phyloP scores from a whole-genome alignment of 1,140 invertebrate genomes.

The Eubasilissa regina region DNA sequence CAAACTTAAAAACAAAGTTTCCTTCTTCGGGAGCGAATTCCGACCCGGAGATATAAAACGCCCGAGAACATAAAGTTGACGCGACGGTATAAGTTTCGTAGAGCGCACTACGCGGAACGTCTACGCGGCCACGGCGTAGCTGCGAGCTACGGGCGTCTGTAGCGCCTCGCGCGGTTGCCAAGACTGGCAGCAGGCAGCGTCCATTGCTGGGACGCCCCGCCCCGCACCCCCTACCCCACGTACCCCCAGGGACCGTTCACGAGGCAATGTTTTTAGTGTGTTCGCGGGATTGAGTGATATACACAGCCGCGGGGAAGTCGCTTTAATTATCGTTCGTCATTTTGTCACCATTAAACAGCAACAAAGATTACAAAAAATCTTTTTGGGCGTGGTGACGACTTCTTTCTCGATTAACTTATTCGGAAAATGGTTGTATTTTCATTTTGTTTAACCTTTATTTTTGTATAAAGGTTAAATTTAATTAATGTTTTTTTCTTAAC shows the following conservation, averaged over 20 bases:
- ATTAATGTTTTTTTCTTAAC: too few species aligned
- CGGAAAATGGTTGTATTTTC: too few species aligned
- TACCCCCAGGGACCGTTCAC: slow-evolving; percentile 34
- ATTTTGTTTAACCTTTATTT: too few species aligned
- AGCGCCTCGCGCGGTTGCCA: slow-evolving; percentile 47
- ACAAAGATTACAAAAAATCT: not conserved
- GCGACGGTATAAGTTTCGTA: not conserved
- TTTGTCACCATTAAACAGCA: slow-evolving; percentile 40
- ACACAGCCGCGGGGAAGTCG: slow-evolving; percentile 38
- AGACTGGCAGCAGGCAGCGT: slow-evolving; percentile 52
- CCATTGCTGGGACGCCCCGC: slow-evolving; percentile 40
- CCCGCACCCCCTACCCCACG: slow-evolving; percentile 20
- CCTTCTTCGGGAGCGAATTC: too few species aligned
- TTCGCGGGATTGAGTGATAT: slow-evolving; percentile 54
- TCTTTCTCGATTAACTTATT: too few species aligned
- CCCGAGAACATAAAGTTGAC: not conserved
- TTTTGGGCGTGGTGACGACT: not conserved
- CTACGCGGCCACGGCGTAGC: slow-evolving; percentile 52
- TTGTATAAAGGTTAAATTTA: too few species aligned
- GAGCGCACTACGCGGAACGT: not conserved
- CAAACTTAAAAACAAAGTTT: too few species aligned
- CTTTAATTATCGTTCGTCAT: slow-evolving; percentile 57
- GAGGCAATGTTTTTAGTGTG: slow-evolving; percentile 36
- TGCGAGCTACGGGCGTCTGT: slow-evolving; percentile 51
- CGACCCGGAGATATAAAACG: too few species aligned